A percentile compares a stretch with the other conserved stretches of the same genome.
Evolutionary conservation across 2,113 vertebrate species (phyloP).

Genomic region (Oreocharis arfaki): DNA sequence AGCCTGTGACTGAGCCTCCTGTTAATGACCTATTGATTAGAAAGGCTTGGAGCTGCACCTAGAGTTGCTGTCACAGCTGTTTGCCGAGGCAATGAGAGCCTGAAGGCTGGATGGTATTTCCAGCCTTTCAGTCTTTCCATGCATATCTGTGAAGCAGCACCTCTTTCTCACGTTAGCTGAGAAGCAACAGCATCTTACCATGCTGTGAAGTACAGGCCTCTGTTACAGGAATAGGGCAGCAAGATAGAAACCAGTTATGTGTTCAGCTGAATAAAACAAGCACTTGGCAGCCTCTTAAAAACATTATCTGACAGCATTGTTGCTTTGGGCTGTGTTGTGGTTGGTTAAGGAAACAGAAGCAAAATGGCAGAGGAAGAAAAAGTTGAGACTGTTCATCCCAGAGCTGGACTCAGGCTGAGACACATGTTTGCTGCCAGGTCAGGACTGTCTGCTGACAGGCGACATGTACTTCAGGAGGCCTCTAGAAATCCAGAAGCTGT

Average conservation of each 20-base stretch:
- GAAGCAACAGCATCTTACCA: not conserved
- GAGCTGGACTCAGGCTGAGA: not conserved
- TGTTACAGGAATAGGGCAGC: not conserved
- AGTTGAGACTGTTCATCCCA: not conserved
- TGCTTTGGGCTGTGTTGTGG: not conserved
- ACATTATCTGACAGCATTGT: rapidly evolving
- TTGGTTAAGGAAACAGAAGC: not conserved
- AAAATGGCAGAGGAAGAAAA: not conserved
- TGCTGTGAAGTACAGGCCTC: not conserved
- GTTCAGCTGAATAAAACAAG: not conserved
- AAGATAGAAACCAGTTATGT: not conserved
- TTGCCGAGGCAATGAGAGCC: not conserved
- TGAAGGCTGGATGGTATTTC: not conserved
- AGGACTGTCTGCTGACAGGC: not conserved
- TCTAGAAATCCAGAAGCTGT: constrained; percentile 78
- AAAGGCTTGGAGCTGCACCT: not conserved
- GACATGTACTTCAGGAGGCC: not conserved
- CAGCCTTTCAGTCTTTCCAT: not conserved
- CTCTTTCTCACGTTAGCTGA: not conserved
- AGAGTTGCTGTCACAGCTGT: not conserved
- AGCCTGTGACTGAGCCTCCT: constrained; percentile 2
- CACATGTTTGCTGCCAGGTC: not conserved
- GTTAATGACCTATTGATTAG: constrained; percentile 53
- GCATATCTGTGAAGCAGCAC: not conserved
- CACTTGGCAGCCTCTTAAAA: not conserved